Evolutionary conservation across 30 jellyfish, hydroid and myxozoan species (phyloP).

Genomic region (Cassiopea xamachana): DNA sequence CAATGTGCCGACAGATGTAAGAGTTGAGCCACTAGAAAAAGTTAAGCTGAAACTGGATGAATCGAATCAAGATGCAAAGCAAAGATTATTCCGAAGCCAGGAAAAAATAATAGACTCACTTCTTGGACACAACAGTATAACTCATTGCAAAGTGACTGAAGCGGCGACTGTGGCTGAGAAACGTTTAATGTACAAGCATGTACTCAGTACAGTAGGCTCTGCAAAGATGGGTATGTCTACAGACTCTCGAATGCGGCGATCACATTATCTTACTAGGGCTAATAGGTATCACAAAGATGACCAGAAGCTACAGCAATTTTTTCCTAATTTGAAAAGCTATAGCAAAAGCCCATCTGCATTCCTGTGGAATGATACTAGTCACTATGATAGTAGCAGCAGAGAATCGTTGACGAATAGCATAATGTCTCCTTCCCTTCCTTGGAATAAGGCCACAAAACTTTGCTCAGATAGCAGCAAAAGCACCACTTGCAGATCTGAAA

Average conservation of each 20-base stretch:
- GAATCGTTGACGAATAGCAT: not conserved
- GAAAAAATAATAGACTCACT: constrained; percentile 8
- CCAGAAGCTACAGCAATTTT: constrained; percentile 15
- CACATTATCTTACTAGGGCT: not conserved
- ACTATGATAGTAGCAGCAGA: not conserved
- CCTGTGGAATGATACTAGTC: constrained; percentile 4
- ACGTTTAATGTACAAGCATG: constrained; percentile 49
- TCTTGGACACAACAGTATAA: constrained; percentile 14
- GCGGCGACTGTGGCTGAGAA: constrained; percentile 56
- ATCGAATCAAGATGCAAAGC: constrained; percentile 3
- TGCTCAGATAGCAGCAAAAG: not conserved
- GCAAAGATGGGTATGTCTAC: not conserved
- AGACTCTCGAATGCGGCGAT: constrained; percentile 9
- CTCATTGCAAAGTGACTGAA: constrained; percentile 11
- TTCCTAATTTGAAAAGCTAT: not conserved
- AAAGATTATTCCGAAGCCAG: constrained; percentile 15
- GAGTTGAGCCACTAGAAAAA: constrained; percentile 7
- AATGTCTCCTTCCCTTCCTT: not conserved
- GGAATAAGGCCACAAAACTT: not conserved
- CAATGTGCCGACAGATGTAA: not conserved
- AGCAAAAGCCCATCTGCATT: not conserved
- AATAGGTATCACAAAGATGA: constrained; percentile 9
- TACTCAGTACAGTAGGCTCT: constrained; percentile 12
- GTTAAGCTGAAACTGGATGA: not conserved
- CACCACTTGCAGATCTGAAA: constrained; percentile 6